Conservation (phyloP, 2,113 vertebrate species). For the Furnarius figulus region DNA sequence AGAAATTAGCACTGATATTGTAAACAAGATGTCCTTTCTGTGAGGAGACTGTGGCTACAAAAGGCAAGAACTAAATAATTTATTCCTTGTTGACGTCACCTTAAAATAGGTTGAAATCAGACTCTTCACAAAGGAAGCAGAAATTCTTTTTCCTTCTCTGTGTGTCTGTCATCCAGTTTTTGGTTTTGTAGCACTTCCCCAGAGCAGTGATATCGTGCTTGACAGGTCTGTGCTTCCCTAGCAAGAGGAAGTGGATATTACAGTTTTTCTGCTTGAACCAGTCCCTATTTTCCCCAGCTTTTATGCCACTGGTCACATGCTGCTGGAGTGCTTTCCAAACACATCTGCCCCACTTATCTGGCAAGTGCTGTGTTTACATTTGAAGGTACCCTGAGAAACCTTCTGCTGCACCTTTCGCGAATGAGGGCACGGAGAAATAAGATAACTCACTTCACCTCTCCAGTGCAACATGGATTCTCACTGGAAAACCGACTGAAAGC, state of each 20-base stretch:
- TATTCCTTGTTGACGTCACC: neutral
- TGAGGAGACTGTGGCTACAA: neutral
- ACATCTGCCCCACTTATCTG: neutral
- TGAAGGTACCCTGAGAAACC: neutral
- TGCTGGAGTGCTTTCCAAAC: neutral
- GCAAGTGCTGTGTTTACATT: neutral
- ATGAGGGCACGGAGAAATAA: neutral
- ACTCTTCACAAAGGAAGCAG: neutral
- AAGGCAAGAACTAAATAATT: neutral
- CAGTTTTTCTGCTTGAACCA: neutral
- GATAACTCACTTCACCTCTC: neutral
- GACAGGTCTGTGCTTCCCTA: neutral
- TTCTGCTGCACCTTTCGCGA: neutral
- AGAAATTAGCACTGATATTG: neutral
- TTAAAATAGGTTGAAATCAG: constrained; percentile 2
- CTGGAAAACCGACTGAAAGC: neutral
- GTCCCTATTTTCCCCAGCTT: neutral
- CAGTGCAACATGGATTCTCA: neutral
- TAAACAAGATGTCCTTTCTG: neutral
- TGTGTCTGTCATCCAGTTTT: neutral
- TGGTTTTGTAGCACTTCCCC: neutral
- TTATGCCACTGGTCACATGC: neutral
- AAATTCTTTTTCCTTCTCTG: neutral
- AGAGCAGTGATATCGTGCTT: neutral
- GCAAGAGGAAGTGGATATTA: neutral